These are phyloP conservation scores for Seriola aureovittata DNA, from an alignment of 2,113 vertebrate species.

Conservation along the genomic window DNA sequence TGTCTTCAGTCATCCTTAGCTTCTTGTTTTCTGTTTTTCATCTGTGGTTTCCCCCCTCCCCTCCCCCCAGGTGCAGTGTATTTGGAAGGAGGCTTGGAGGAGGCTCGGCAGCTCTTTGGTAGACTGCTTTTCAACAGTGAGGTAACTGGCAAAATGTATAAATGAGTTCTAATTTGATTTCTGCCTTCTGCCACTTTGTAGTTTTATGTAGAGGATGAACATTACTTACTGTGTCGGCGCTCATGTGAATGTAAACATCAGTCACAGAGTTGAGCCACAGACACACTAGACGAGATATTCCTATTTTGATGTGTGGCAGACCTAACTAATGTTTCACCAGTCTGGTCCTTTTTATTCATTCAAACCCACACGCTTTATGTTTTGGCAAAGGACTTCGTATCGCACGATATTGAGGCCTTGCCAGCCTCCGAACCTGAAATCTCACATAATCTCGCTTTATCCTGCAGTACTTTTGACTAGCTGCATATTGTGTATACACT, in stretches of 20 bases:
- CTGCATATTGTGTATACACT: constrained; percentile 1
- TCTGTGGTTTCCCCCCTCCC: background rate
- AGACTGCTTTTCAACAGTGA: constrained; percentile 93
- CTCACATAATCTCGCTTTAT: constrained; percentile 37
- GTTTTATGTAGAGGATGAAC: background rate
- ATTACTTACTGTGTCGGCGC: background rate
- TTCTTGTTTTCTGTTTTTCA: background rate
- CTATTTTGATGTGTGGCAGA: constrained; percentile 31
- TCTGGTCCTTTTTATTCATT: constrained; percentile 21
- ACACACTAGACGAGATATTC: constrained; percentile 25
- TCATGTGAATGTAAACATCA: background rate
- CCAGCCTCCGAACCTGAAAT: constrained; percentile 39
- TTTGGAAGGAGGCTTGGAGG: constrained; percentile 94
- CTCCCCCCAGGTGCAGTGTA: constrained; percentile 92
- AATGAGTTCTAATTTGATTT: background rate
- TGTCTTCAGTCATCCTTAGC: background rate
- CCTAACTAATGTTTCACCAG: background rate
- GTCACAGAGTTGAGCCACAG: background rate
- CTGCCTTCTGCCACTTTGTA: background rate
- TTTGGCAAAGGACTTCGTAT: constrained; percentile 24
- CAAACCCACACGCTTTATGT: constrained; percentile 43
- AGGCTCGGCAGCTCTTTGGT: constrained; percentile 95
- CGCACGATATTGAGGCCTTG: background rate
- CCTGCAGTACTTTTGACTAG: constrained; percentile 19
- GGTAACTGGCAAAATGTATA: constrained; percentile 80